These are phyloP conservation scores for Didymodactylos carnosus DNA, from an alignment of 2,888 invertebrate genomes.

Conservation along the genomic window DNA sequence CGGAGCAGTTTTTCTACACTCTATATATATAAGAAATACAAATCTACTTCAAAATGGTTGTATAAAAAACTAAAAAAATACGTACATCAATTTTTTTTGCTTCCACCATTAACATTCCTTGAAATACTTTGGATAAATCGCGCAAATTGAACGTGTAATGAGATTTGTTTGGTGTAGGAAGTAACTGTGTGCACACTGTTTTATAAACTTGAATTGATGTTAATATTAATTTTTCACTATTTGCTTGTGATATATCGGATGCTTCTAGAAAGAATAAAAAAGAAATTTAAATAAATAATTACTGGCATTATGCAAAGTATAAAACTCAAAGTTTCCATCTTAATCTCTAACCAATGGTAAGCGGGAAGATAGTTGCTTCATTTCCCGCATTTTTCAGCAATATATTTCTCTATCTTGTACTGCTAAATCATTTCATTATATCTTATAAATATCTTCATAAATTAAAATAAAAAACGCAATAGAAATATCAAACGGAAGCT, in stretches of 20 bases:
- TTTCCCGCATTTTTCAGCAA: too few relatives aligned
- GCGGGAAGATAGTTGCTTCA: too few relatives aligned
- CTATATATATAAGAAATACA: conserved; percentile 17
- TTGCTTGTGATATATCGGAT: conserved; percentile 16
- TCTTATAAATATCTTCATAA: too few relatives aligned
- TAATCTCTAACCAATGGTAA: too few relatives aligned
- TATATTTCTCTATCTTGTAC: too few relatives aligned
- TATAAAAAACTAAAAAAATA: not conserved
- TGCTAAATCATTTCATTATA: too few relatives aligned
- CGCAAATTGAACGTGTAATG: conserved; percentile 36
- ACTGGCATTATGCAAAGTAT: too few relatives aligned
- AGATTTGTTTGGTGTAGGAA: conserved; percentile 34
- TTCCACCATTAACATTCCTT: conserved; percentile 33
- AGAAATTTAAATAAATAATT: not conserved
- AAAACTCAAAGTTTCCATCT: too few relatives aligned
- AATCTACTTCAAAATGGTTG: not conserved
- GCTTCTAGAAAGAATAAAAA: conserved; percentile 18
- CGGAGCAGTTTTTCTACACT: conserved; percentile 24
- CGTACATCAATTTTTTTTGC: conserved; percentile 26
- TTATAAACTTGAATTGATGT: conserved; percentile 29
- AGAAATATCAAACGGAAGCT: too few relatives aligned
- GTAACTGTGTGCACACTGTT: conserved; percentile 27
- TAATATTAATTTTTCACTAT: conserved; percentile 23
- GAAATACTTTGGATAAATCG: conserved; percentile 35
- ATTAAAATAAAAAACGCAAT: too few relatives aligned